phyloP scores from a whole-genome alignment of 2,113 vertebrate genomes.

The Pagrus major region DNA sequence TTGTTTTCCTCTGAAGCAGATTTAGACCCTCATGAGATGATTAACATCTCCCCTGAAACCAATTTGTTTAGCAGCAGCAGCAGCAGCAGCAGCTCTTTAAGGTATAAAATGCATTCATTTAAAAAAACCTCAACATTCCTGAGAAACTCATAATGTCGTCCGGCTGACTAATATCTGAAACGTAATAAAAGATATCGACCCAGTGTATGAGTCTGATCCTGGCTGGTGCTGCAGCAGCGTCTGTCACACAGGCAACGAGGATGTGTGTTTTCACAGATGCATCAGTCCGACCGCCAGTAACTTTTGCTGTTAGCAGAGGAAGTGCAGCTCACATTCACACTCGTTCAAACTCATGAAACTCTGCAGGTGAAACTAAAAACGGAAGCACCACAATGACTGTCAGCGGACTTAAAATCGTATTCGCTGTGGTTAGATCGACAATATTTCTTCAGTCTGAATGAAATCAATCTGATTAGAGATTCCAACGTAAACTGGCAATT shows the following conservation, averaged over 20 bases:
- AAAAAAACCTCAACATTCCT: not conserved
- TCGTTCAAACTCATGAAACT: not conserved
- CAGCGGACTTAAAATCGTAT: not conserved
- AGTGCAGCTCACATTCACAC: constrained; percentile 23
- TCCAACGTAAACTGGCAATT: too few relatives aligned
- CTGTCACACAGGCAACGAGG: constrained; percentile 12
- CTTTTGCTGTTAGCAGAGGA: constrained; percentile 25
- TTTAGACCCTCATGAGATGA: not conserved
- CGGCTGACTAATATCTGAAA: not conserved
- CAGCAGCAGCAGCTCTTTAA: not conserved
- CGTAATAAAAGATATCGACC: not conserved
- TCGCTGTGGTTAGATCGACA: too few relatives aligned
- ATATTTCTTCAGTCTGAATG: too few relatives aligned
- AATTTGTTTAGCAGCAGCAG: too few relatives aligned
- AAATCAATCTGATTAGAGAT: too few relatives aligned
- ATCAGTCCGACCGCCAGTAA: constrained; percentile 30
- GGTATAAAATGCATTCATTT: not conserved
- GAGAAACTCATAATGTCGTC: not conserved
- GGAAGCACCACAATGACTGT: not conserved
- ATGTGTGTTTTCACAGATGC: constrained; percentile 37
- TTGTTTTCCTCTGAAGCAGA: not conserved
- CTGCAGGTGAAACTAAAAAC: not conserved
- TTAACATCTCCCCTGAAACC: not conserved
- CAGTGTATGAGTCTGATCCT: not conserved
- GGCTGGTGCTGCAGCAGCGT: not conserved